phyloP scores from a whole-genome alignment of 2,888 invertebrate genomes.

The Teinopalpus imperialis region DNA sequence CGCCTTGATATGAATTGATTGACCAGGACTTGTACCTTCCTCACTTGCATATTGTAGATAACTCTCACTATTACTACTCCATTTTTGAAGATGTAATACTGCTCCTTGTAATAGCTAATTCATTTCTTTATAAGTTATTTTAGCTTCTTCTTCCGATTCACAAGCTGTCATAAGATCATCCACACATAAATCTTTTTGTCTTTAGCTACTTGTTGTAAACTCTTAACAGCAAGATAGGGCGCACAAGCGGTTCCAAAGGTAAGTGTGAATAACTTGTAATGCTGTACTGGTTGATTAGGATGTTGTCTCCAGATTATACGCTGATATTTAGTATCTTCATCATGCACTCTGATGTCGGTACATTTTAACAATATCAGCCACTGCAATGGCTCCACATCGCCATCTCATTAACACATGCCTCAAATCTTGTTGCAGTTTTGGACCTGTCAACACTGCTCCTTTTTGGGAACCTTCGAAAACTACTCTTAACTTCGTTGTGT shows the following conservation, averaged over 20 bases:
- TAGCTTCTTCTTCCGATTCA: conserved; percentile 29
- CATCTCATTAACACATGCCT: conserved; percentile 21
- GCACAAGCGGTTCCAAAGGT: conserved; percentile 11
- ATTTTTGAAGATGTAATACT: no score
- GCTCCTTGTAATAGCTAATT: no score
- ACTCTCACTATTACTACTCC: no score
- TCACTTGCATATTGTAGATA: no score
- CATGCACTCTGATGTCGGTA: conserved; percentile 25
- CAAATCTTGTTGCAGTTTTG: conserved; percentile 29
- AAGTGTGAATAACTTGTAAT: conserved; percentile 6
- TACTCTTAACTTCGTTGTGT: conserved; percentile 25
- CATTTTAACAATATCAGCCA: conserved; percentile 30
- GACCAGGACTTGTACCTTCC: no score
- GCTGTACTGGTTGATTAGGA: conserved; percentile 2
- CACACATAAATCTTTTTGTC: conserved; percentile 27
- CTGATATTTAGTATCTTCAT: conserved; percentile 27
- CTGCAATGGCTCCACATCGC: background rate
- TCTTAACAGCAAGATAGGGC: conserved; percentile 2
- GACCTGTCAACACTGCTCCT: conserved; percentile 24
- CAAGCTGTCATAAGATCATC: conserved; percentile 34
- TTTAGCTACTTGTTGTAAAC: conserved; percentile 14
- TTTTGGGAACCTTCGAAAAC: conserved; percentile 27
- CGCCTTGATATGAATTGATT: no score
- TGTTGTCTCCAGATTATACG: conserved; percentile 30
- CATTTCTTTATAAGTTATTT: conserved; percentile 29